A percentile compares a stretch with the other conserved stretches of the same genome.
Conservation (phyloP, 1,140 invertebrate species). For the Thalassaphorura encarpata region DNA sequence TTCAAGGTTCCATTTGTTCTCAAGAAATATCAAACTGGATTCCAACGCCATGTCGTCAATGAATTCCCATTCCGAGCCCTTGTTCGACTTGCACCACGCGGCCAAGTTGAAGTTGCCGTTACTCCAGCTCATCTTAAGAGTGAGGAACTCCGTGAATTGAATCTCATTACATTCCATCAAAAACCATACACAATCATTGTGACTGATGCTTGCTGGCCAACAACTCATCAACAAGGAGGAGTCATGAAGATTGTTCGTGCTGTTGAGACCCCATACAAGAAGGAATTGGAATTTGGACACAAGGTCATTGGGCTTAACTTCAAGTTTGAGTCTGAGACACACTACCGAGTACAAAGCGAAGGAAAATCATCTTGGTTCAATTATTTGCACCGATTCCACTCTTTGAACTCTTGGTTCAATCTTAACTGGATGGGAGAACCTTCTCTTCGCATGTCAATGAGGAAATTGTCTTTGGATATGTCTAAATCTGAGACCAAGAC, state of each 20-base stretch:
- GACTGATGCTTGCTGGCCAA: slow-evolving; percentile 28
- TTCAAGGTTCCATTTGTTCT: slow-evolving; percentile 27
- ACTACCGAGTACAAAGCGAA: slow-evolving; percentile 23
- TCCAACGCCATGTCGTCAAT: slow-evolving; percentile 23
- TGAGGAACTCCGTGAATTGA: slow-evolving; percentile 14
- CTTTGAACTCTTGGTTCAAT: slow-evolving; percentile 4
- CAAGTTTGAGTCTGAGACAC: slow-evolving; percentile 13
- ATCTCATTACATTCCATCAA: slow-evolving; percentile 27
- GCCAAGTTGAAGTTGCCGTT: slow-evolving; percentile 19
- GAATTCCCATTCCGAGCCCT: slow-evolving; percentile 20
- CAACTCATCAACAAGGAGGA: slow-evolving; percentile 18
- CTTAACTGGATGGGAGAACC: slow-evolving; percentile 19
- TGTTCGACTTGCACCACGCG: slow-evolving; percentile 7
- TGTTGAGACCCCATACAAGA: not conserved
- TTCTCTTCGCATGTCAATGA: slow-evolving; percentile 6
- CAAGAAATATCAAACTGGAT: slow-evolving; percentile 25
- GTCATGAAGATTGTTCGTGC: slow-evolving; percentile 21
- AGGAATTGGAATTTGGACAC: not conserved
- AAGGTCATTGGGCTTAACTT: slow-evolving; percentile 16
- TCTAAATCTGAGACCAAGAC: slow-evolving; percentile 27
- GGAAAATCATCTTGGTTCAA: slow-evolving; percentile 12
- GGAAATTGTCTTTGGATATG: slow-evolving; percentile 23
- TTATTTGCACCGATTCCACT: slow-evolving; percentile 18
- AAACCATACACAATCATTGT: slow-evolving; percentile 29
- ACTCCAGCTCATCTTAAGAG: slow-evolving; percentile 23